phyloP scores from a whole-genome alignment of 2,888 invertebrate genomes.

The Allophyes oxyacanthae region DNA sequence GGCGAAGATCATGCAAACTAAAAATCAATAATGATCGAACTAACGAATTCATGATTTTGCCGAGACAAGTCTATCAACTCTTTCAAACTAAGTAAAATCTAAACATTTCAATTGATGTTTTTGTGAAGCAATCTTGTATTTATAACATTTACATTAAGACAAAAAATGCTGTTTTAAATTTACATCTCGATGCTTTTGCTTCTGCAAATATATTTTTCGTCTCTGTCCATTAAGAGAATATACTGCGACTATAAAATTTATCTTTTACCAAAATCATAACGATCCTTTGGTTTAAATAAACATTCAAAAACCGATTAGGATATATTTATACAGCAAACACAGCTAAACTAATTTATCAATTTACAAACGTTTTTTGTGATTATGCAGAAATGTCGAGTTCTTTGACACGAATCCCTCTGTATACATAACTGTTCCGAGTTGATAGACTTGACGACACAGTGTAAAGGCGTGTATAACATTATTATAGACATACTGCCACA shows the following conservation, averaged over 20 bases:
- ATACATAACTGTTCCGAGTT: constrained; percentile 50
- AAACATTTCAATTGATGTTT: constrained; percentile 8
- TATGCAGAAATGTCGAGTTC: constrained; percentile 26
- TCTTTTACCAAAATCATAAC: not conserved
- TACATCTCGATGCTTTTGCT: not conserved
- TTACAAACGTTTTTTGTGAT: constrained; percentile 22
- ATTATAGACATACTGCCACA: constrained; percentile 23
- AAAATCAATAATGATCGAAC: constrained; percentile 33
- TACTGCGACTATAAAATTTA: no score
- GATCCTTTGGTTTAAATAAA: not conserved
- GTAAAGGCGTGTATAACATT: constrained; percentile 39
- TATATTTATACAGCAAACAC: constrained; percentile 10
- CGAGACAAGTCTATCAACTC: constrained; percentile 31
- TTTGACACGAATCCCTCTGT: constrained; percentile 38
- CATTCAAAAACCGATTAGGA: constrained; percentile 15
- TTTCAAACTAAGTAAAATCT: constrained; percentile 8
- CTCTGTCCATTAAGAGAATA: not conserved
- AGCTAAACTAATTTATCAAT: constrained; percentile 24
- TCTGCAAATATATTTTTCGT: constrained; percentile 2
- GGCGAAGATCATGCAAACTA: constrained; percentile 43
- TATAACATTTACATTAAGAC: no score
- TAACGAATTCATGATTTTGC: constrained; percentile 25
- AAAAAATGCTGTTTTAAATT: constrained; percentile 13
- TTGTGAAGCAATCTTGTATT: not conserved
- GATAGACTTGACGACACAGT: constrained; percentile 41